Percentiles rank a stretch among this genome's conserved stretches.
Evolutionary conservation across 2,113 vertebrate species (phyloP).

Genomic region (Hemibagrus wyckioides): DNA sequence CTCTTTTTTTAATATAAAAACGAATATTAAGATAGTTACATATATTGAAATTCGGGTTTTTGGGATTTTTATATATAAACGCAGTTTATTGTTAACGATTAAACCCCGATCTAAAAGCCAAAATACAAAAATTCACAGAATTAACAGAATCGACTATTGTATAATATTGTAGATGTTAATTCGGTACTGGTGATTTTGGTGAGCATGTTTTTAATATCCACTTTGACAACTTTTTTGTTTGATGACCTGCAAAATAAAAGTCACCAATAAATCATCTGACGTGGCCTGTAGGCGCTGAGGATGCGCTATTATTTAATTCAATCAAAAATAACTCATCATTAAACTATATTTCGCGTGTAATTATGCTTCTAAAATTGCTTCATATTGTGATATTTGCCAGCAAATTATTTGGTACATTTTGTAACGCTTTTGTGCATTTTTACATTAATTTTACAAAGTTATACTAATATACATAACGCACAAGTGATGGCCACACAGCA

Average conservation of each 20-base stretch:
- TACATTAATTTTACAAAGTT: background rate
- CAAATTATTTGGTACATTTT: background rate
- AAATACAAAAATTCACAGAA: background rate
- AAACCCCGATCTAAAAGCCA: background rate
- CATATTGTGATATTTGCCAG: background rate
- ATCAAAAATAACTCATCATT: background rate
- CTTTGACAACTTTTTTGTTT: slow-evolving; percentile 9
- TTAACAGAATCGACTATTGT: background rate
- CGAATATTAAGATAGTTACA: background rate
- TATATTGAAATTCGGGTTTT: background rate
- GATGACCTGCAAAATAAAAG: slow-evolving; percentile 23
- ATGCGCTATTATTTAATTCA: background rate
- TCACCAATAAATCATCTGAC: slow-evolving; percentile 1
- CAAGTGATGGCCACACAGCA: background rate
- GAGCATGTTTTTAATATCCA: background rate
- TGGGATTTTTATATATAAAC: background rate
- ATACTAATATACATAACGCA: background rate
- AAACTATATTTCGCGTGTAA: background rate
- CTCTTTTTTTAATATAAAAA: background rate
- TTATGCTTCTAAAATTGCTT: background rate
- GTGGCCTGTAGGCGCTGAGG: background rate
- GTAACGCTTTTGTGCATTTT: background rate
- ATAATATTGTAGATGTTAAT: too few relatives aligned
- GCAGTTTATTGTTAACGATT: background rate
- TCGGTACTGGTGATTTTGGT: background rate